phyloP scores from a whole-genome alignment of 1,140 invertebrate species.

The Pemphigus obesinymphae region DNA sequence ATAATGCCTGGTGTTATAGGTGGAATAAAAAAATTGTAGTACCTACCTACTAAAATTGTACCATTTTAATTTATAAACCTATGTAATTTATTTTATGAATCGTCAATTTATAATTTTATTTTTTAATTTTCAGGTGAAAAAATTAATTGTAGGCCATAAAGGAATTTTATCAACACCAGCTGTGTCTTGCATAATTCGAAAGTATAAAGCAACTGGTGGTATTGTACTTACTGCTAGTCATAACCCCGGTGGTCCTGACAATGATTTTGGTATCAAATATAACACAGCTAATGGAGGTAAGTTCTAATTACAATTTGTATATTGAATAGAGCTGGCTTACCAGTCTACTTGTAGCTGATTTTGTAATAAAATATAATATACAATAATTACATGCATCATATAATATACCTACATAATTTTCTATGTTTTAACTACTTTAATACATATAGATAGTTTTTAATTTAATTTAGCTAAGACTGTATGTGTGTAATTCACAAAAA shows the following conservation, averaged over 20 bases:
- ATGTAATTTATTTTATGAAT: conserved; percentile 32
- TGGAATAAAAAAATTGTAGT: neutral
- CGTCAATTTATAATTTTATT: conserved; percentile 30
- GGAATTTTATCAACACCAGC: conserved; percentile 96
- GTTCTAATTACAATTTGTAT: conserved; percentile 11
- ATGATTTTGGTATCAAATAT: conserved; percentile 99
- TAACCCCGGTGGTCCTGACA: conserved; percentile 95
- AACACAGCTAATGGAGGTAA: conserved; percentile 90
- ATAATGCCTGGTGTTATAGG: neutral
- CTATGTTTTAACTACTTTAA: too few relatives aligned
- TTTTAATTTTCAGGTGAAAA: conserved; percentile 65
- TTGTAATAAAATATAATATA: too few relatives aligned
- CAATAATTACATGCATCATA: too few relatives aligned
- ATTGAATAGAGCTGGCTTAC: too few relatives aligned
- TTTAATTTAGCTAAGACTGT: too few relatives aligned
- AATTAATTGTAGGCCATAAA: conserved; percentile 84
- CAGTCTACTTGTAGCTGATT: too few relatives aligned
- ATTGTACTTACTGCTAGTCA: conserved; percentile 98
- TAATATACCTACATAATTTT: neutral
- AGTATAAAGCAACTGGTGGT: conserved; percentile 80
- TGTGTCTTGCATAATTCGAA: conserved; percentile 88
- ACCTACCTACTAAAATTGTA: neutral
- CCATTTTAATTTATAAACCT: too few relatives aligned
- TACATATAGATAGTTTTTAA: too few relatives aligned
- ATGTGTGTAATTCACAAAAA: too few relatives aligned